Conservation (phyloP, 2,113 vertebrate species). For the Clupea harengus region DNA sequence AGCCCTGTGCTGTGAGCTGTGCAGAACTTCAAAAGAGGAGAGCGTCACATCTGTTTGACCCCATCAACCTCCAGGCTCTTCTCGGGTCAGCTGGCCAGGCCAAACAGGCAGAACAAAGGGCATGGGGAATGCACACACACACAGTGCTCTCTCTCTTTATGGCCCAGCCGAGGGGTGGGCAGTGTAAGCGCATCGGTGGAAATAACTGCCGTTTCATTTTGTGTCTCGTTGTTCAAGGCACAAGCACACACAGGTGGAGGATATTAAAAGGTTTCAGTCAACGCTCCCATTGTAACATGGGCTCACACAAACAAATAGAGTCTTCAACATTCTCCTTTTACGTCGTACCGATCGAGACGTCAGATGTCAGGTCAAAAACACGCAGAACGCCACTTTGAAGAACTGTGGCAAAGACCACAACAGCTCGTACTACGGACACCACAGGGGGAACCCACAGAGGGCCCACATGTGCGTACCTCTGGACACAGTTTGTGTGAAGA, state of each 20-base stretch:
- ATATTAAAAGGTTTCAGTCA: not conserved
- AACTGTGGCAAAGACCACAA: not conserved
- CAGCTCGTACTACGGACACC: not conserved
- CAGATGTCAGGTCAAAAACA: not conserved
- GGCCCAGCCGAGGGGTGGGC: not conserved
- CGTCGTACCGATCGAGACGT: not conserved
- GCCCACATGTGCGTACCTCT: not conserved
- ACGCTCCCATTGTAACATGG: not conserved
- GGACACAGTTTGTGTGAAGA: not conserved
- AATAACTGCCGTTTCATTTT: slow-evolving; percentile 21
- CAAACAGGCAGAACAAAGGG: slow-evolving; percentile 35
- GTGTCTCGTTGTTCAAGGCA: not conserved
- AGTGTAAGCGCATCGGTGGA: slow-evolving; percentile 23
- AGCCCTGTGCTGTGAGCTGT: not conserved
- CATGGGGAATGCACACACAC: not conserved
- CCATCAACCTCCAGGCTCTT: not conserved
- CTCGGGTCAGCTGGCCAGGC: slow-evolving; percentile 6
- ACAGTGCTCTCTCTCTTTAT: slow-evolving; percentile 3
- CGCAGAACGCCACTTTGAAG: not conserved
- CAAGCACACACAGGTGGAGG: slow-evolving; percentile 19
- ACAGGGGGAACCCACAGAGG: not conserved
- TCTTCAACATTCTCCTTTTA: not conserved
- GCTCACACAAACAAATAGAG: not conserved
- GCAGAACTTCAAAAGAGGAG: slow-evolving; percentile 12
- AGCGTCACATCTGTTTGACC: slow-evolving; percentile 24